These are phyloP conservation scores for Archips crataeganus DNA, from an alignment of 2,888 invertebrate species.

Conservation along the genomic window DNA sequence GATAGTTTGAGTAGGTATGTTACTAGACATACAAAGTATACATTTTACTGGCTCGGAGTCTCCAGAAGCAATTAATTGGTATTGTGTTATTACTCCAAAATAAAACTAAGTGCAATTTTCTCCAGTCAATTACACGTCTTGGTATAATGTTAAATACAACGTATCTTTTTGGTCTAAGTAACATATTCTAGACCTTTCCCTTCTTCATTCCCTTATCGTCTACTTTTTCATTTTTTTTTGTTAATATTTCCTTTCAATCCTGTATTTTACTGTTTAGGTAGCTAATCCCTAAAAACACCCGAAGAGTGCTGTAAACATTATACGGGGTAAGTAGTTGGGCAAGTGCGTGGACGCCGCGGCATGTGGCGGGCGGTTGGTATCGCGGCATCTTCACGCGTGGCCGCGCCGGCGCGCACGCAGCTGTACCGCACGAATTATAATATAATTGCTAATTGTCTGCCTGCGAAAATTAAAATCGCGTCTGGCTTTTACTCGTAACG, in stretches of 20 bases:
- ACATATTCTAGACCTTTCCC: background rate
- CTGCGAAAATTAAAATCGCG: slow-evolving; percentile 41
- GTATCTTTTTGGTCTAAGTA: too few species aligned
- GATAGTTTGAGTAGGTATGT: too few species aligned
- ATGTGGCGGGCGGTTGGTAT: slow-evolving; percentile 61
- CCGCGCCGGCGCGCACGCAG: slow-evolving; percentile 44
- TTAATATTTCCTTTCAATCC: background rate
- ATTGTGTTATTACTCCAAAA: background rate
- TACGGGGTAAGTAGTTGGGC: slow-evolving; percentile 3
- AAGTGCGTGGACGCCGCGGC: slow-evolving; percentile 44
- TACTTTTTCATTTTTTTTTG: background rate
- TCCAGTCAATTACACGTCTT: background rate
- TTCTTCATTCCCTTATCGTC: too few species aligned
- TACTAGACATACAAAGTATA: too few species aligned
- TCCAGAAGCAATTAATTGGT: too few species aligned
- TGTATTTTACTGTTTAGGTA: background rate
- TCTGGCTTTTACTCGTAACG: slow-evolving; percentile 22
- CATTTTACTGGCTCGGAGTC: too few species aligned
- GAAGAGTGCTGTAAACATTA: background rate
- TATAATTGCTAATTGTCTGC: slow-evolving; percentile 41
- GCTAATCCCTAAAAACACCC: background rate
- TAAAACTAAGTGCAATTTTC: background rate
- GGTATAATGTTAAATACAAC: background rate
- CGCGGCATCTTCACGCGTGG: slow-evolving; percentile 76
- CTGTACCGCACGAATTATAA: slow-evolving; percentile 41